A percentile compares a stretch with the other conserved stretches of the same genome.
Evolutionary conservation across 2,797 vertebrate genomes (phyloP).

Genomic region (Alosa sapidissima): DNA sequence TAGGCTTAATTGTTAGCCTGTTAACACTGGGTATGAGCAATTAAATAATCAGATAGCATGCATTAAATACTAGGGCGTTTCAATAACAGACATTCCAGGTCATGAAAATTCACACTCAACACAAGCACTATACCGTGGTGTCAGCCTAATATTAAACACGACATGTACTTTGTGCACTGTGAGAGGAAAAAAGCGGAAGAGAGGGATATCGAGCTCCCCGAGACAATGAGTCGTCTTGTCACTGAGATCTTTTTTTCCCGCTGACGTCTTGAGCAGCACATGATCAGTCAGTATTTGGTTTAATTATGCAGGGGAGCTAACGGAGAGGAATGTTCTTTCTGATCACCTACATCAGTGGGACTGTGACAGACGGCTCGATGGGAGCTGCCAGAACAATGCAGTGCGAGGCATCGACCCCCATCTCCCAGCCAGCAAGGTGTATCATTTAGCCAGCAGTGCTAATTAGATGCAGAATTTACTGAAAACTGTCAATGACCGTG

Average conservation of each 20-base stretch:
- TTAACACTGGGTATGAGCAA: neutral
- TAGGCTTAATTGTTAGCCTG: neutral
- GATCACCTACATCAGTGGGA: slow-evolving; percentile 87
- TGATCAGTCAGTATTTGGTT: slow-evolving; percentile 77
- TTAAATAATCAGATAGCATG: neutral
- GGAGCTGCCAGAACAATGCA: slow-evolving; percentile 82
- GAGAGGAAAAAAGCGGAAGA: neutral
- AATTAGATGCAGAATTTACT: slow-evolving; percentile 96
- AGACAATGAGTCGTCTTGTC: slow-evolving; percentile 17
- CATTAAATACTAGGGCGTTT: neutral
- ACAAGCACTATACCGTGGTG: neutral
- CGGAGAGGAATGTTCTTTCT: slow-evolving; percentile 87
- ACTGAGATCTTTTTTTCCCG: neutral
- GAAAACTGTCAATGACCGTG: slow-evolving; percentile 89
- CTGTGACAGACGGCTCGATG: slow-evolving; percentile 86
- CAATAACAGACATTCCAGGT: neutral
- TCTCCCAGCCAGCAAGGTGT: slow-evolving; percentile 89
- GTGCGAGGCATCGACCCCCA: slow-evolving; percentile 84
- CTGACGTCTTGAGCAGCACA: slow-evolving; percentile 30
- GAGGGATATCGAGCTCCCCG: neutral
- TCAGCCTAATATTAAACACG: slow-evolving; percentile 9
- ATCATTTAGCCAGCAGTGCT: slow-evolving; percentile 95
- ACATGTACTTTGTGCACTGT: neutral
- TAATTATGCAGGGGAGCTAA: slow-evolving; percentile 86
- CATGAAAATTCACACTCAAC: neutral